Evolutionary conservation across 2,888 invertebrate genomes (phyloP), one percentile per base, ranked within the genome.

Genomic region (Oligia latruncula): DNA sequence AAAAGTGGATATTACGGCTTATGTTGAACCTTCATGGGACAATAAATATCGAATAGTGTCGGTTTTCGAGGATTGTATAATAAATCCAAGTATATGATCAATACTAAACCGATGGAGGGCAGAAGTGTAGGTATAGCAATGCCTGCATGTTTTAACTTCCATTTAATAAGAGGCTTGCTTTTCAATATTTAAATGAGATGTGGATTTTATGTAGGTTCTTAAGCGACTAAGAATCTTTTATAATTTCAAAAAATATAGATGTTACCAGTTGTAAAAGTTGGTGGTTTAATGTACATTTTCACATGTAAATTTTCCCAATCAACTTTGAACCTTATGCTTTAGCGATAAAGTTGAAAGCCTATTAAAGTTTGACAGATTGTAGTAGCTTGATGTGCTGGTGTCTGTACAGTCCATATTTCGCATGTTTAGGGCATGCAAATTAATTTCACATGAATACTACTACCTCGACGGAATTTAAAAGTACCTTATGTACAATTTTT

Each of bases 1-100:
- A 83, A 83, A 83, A 80, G 82, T 74, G 74, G 78, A 74, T 71
- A 74, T 74, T 72, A 71, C 60, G 58, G 77, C 82, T 78, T 82
- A 77, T 52, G 58, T 82, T 77, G 66, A 83, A 84, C 85, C 82
- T 82, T 82, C 72, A 73, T 71, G 68, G 73, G 46, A 55, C 85
- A 62, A 78, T 85, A 70, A 80, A 72, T 82, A 82, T 80, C 65
- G 55, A 55, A 85, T 79, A 68, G 80, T 77, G 68, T 83, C 58
- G 83, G 20, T 83, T 77, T 83, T 49, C 83, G 68, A 65, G 83
- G 78, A 70, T 70, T 68, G 80, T 83, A 70, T 81, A 64, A 81
- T 81, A 81, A 81, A 81, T 81, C 77, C 20, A 49, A 83, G 29
- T 83, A 62, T 67, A 40, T 68, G 68, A 70, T 83, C 68, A 64